These are phyloP conservation scores for Zaprionus tsacasi DNA, from an alignment of 1,140 invertebrate genomes.

Conservation along the genomic window DNA sequence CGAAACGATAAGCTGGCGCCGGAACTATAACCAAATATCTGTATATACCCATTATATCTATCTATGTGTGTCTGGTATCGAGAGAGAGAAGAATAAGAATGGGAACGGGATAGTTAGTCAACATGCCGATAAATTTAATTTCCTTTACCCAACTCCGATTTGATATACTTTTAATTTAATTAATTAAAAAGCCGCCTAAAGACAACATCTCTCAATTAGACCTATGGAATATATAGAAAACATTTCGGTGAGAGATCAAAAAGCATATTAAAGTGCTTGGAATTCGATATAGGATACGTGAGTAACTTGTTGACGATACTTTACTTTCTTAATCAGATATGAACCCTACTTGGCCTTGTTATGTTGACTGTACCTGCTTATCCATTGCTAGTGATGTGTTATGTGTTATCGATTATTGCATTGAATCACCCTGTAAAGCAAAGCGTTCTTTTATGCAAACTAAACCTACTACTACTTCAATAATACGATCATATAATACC, in stretches of 20 bases:
- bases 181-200: slow-evolving; percentile 54
- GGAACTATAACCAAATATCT: slow-evolving; percentile 1
- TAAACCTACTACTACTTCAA: background rate
- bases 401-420: background rate
- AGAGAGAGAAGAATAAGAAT: background rate
- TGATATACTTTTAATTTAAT: slow-evolving; percentile 65
- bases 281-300: background rate
- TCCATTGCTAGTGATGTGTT: background rate
- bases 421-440: no score
- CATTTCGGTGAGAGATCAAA: background rate
- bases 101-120: slow-evolving; percentile 25
- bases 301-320: background rate
- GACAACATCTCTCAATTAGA: slow-evolving; percentile 49
- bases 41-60: slow-evolving; percentile 19
- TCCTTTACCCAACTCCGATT: slow-evolving; percentile 51
- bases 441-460: background rate
- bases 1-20: slow-evolving; percentile 63
- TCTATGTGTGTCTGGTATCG: background rate
- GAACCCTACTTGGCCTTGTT: background rate
- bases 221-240: background rate
- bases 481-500: background rate
- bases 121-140: slow-evolving; percentile 67
- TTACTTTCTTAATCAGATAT: background rate
- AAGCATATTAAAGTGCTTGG: background rate
- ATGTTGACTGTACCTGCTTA: background rate